These are phyloP conservation scores for Apis dorsata DNA, from an alignment of 1,140 invertebrate species.

Conservation along the genomic window DNA sequence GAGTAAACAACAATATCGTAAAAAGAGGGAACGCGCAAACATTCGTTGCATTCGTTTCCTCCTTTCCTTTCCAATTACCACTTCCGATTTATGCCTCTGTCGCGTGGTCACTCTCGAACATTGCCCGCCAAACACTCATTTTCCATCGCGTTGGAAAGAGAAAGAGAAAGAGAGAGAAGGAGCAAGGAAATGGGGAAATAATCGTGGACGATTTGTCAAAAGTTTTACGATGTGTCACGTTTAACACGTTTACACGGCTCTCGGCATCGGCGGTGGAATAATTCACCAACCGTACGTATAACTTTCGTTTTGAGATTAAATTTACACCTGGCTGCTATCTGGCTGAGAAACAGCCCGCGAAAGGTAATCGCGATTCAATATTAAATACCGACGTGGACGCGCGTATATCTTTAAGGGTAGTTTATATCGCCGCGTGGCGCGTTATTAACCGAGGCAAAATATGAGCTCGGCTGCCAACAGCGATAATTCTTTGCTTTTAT, in stretches of 20 bases:
- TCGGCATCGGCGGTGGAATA: background rate
- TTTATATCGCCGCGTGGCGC: background rate
- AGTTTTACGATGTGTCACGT: constrained; percentile 21
- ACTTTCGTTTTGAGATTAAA: constrained; percentile 14
- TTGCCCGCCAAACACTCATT: background rate
- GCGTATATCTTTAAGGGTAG: background rate
- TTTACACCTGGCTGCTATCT: background rate
- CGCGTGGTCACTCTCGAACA: background rate
- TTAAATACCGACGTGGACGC: constrained; percentile 4
- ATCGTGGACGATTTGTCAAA: constrained; percentile 12
- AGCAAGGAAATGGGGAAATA: background rate
- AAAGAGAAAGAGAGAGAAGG: background rate
- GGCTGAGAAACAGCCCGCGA: background rate
- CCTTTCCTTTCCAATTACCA: constrained; percentile 3
- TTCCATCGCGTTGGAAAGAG: background rate
- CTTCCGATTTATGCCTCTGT: background rate
- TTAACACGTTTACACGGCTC: background rate
- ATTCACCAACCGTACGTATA: constrained; percentile 5
- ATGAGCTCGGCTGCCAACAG: background rate
- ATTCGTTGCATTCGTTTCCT: background rate
- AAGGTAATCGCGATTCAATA: constrained; percentile 9
- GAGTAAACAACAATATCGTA: background rate
- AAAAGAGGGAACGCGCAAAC: background rate
- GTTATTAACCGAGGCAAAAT: background rate
- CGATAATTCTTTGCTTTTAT: background rate